Conservation (phyloP, 1,140 invertebrate species). For the Calephelis virginiensis region DNA sequence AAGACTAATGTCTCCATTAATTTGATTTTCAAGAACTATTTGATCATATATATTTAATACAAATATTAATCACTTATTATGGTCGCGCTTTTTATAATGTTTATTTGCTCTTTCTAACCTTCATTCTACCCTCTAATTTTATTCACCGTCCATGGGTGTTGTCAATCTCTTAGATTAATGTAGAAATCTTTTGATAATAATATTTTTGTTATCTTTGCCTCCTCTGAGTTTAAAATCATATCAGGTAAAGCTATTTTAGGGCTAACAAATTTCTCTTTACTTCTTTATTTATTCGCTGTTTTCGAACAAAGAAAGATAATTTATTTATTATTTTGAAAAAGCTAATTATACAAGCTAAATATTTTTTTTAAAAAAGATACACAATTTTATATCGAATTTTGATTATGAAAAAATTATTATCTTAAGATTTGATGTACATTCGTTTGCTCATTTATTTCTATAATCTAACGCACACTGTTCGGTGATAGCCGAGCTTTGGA, state of each 20-base stretch:
- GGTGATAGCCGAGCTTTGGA: constrained; percentile 17
- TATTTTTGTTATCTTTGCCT: background rate
- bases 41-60: no score
- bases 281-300: no score
- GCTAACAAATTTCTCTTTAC: no score
- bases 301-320: no score
- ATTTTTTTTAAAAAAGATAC: background rate
- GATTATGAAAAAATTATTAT: background rate
- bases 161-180: constrained; percentile 33
- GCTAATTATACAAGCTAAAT: no score
- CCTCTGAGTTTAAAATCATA: no score
- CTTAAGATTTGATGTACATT: constrained; percentile 28
- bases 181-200: constrained; percentile 9
- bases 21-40: no score
- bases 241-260: no score
- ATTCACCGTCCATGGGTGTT: constrained; percentile 69
- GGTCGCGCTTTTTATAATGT: background rate
- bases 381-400: background rate
- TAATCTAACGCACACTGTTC: constrained; percentile 21
- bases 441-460: constrained; percentile 27
- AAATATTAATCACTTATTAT: no score
- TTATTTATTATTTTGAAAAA: no score
- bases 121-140: constrained; percentile 41
- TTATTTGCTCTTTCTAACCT: background rate
- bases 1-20: no score